Evolutionary conservation across 2,888 invertebrate genomes (phyloP), one percentile per base, ranked within the genome.

Genomic region (Synanthedon formicaeformis): DNA sequence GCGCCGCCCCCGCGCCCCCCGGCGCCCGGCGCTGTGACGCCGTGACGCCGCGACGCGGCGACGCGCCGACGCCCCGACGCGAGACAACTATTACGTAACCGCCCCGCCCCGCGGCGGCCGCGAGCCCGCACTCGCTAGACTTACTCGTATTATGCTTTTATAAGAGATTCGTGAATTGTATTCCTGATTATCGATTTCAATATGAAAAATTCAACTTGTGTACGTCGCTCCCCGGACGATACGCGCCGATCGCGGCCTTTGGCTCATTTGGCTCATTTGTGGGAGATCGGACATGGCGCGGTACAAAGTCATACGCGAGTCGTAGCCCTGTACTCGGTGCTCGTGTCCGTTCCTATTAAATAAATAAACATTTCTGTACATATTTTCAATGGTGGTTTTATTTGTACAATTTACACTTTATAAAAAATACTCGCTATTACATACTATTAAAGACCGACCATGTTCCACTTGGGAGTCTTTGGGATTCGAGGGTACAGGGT

Each of bases 151-250:
- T 82, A 82, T 85, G 87, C 86, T 86, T 83, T 81, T 78, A 74
- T 85, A 83, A 85, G 81, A 84, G 84, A 84, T 83, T 84, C 81
- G 82, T 81, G 77, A 84, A 85, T 86, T 84, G 85, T 88, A 87
- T 83, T 85, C 84, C 84, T 75, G 83, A 83, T 81, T 81, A 81
- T 81, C 80, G 81, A 81, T 78, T 18, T 34, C 67, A 63, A 60
- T 75, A 78, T 79, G 79, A 78, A 74, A 80, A 81, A 78, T 81
- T 75, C 66, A 75, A 74, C 72, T 75, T 76, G 85, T 81, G 84
- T 79, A 76, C 81, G 79, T 73, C 77, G 73, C 79, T 71, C 75
- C 81, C 81, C 78, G 80, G 81, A 76, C 79, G 74, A 75, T 71
- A 71, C 74, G 66, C 63, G 75, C 73, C 72, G 67, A 65, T 57